These are phyloP conservation scores for Tupiocoris notatus DNA, from an alignment of 2,888 invertebrate genomes.

Conservation along the genomic window DNA sequence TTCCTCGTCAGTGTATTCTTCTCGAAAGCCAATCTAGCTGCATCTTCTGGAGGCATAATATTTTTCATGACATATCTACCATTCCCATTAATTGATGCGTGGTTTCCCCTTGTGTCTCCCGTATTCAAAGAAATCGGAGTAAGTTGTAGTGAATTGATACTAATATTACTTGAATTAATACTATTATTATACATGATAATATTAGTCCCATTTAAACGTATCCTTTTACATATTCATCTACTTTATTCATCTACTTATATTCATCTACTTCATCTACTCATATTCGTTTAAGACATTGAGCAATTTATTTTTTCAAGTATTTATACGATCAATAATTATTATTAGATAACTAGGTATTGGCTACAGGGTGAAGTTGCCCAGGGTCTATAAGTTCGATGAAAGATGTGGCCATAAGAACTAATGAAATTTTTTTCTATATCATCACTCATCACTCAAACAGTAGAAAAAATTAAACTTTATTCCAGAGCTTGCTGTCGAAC, in stretches of 20 bases:
- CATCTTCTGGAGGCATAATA: constrained; percentile 58
- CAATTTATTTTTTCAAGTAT: no score
- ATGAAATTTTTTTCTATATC: constrained; percentile 37
- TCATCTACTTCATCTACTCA: no score
- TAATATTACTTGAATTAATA: no score
- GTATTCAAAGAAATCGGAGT: constrained; percentile 22
- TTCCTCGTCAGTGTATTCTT: constrained; percentile 61
- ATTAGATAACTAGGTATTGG: no score
- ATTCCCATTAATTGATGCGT: constrained; percentile 54
- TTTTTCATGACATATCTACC: constrained; percentile 56
- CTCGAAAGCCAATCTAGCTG: constrained; percentile 60
- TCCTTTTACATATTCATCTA: no score
- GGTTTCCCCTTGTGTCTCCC: constrained; percentile 33
- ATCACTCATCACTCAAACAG: constrained; percentile 37
- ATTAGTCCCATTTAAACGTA: no score
- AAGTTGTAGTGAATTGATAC: no score
- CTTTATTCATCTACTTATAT: no score
- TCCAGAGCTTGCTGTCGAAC: constrained; percentile 73
- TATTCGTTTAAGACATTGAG: no score
- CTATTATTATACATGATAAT: no score
- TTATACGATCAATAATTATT: no score
- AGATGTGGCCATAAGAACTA: background rate
- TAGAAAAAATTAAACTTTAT: background rate
- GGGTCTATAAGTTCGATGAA: background rate
- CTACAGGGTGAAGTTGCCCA: no score